A percentile compares a stretch with the other conserved stretches of the same genome.
Conservation (phyloP, 2,113 vertebrate genomes). For the Crocuta crocuta region DNA sequence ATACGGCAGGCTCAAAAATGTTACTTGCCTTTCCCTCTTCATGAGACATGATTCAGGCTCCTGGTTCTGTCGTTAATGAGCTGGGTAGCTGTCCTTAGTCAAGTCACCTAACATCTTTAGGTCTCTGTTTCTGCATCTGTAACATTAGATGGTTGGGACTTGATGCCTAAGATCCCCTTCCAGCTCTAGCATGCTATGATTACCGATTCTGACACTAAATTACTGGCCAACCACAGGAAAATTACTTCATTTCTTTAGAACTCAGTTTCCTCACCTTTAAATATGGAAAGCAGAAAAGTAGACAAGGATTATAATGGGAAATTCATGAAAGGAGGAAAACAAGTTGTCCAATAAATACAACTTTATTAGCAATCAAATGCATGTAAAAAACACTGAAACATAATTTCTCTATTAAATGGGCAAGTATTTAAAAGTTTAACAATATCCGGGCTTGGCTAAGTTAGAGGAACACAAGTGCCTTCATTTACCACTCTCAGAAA, state of each 20-base stretch:
- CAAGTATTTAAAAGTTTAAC: slow-evolving; percentile 48
- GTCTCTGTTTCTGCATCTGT: slow-evolving; percentile 11
- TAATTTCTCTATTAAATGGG: slow-evolving; percentile 14
- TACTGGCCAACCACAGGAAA: background rate
- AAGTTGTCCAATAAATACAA: background rate
- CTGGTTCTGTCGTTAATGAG: slow-evolving; percentile 15
- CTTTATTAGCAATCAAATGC: slow-evolving; percentile 38
- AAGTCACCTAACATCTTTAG: slow-evolving; percentile 10
- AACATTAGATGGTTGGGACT: background rate
- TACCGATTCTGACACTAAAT: background rate
- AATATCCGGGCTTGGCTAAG: background rate
- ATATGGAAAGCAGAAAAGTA: background rate
- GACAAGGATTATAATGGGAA: background rate
- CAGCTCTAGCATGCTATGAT: background rate
- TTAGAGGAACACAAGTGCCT: slow-evolving; percentile 18
- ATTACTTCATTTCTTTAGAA: background rate
- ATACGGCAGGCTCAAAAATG: slow-evolving; percentile 30
- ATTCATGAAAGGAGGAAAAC: slow-evolving; percentile 39
- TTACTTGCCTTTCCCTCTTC: slow-evolving; percentile 2
- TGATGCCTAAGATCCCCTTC: background rate
- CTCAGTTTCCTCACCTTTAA: slow-evolving; percentile 34
- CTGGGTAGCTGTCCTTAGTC: background rate
- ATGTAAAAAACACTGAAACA: background rate
- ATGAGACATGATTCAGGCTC: slow-evolving; percentile 1
- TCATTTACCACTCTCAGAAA: background rate